Evolutionary conservation across 64 coral and sea anemone species (phyloP).

Genomic region (Dendrophyllia cribrosa): DNA sequence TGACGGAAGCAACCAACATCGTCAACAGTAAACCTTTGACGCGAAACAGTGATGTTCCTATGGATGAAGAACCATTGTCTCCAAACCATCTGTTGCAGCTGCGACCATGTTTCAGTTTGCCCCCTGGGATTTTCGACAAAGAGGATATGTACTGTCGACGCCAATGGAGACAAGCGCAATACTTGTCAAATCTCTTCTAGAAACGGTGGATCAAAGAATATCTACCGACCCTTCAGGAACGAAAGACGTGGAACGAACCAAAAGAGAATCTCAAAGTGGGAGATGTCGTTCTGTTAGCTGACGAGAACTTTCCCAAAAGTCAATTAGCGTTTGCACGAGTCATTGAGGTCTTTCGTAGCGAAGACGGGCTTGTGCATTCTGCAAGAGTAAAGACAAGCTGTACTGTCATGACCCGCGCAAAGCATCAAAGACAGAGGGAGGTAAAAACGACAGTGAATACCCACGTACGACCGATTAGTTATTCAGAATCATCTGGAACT

Average conservation of each 20-base stretch:
- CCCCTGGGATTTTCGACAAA: slow-evolving; percentile 31
- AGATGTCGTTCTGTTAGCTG: slow-evolving; percentile 12
- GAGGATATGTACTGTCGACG: neutral
- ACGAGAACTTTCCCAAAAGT: slow-evolving; percentile 21
- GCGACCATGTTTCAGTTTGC: slow-evolving; percentile 25
- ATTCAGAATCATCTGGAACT: too few relatives aligned
- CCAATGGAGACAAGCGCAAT: slow-evolving; percentile 34
- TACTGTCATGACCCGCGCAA: slow-evolving; percentile 33
- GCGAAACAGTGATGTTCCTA: slow-evolving; percentile 47
- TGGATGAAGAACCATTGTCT: slow-evolving; percentile 19
- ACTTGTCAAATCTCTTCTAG: slow-evolving; percentile 29
- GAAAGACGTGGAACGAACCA: slow-evolving; percentile 30
- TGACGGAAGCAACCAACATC: slow-evolving; percentile 33
- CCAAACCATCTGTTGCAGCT: slow-evolving; percentile 44
- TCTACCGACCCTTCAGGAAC: slow-evolving; percentile 32
- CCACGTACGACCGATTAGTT: too few relatives aligned
- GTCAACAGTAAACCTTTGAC: too few relatives aligned
- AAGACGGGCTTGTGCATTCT: slow-evolving; percentile 15
- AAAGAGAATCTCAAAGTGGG: slow-evolving; percentile 14
- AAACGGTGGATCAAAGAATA: slow-evolving; percentile 24
- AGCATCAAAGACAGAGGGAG: slow-evolving; percentile 2
- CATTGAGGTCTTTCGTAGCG: slow-evolving; percentile 22
- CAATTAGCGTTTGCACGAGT: slow-evolving; percentile 12
- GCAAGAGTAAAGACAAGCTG: slow-evolving; percentile 5
- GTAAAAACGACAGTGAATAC: neutral